A percentile compares a stretch with the other conserved stretches of the same genome.
Conservation (phyloP, 2,888 invertebrate species). For the Heteromurus nitidus region DNA sequence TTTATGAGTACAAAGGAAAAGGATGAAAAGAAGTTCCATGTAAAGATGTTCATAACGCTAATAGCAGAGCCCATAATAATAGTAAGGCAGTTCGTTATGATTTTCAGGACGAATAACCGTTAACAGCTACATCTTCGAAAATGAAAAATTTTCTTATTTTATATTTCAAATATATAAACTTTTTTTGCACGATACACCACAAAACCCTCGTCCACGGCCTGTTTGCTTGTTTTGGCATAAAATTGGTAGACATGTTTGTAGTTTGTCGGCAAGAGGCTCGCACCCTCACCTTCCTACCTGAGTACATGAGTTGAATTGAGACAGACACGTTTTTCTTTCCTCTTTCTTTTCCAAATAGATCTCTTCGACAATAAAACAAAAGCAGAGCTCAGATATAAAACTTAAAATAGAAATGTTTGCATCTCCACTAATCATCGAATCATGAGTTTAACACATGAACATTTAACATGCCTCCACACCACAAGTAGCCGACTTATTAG, state of each 20-base stretch:
- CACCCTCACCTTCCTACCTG: constrained; percentile 41
- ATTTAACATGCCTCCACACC: background rate
- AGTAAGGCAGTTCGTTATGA: background rate
- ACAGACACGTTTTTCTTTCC: background rate
- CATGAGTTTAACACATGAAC: constrained; percentile 53
- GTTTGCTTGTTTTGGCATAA: too few species aligned
- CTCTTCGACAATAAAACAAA: too few species aligned
- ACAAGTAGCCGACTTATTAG: background rate
- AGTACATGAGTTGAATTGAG: background rate
- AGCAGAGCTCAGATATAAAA: background rate
- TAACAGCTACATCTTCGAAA: too few species aligned
- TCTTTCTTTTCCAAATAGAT: background rate
- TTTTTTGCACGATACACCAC: background rate
- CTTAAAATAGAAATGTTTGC: constrained; percentile 53
- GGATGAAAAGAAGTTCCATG: constrained; percentile 46
- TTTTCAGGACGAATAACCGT: background rate
- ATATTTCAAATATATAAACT: background rate
- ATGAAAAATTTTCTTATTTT: too few species aligned
- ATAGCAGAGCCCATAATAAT: constrained; percentile 46
- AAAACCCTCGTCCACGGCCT: too few species aligned
- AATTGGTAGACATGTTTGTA: constrained; percentile 8
- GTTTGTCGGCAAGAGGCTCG: constrained; percentile 27
- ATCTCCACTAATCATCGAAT: constrained; percentile 12
- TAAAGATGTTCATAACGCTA: background rate
- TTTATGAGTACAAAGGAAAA: constrained; percentile 37